Conservation (phyloP, 2,113 vertebrate genomes). For the Silurus meridionalis region DNA sequence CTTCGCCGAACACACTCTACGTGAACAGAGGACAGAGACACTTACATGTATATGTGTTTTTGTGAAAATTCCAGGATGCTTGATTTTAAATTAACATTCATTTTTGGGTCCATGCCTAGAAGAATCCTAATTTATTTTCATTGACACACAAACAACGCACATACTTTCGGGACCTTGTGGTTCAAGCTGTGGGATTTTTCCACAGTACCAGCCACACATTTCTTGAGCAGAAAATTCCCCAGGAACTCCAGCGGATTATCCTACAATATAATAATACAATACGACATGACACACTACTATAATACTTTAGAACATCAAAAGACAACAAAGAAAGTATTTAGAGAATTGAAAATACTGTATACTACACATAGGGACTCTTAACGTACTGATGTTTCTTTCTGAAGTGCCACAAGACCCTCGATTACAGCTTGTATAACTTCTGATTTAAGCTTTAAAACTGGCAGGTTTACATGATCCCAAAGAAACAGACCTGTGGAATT, state of each 20-base stretch:
- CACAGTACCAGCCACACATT: conserved; percentile 47
- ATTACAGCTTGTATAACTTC: conserved; percentile 62
- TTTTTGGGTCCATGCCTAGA: neutral
- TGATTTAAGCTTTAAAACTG: conserved; percentile 53
- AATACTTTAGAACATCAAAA: no score
- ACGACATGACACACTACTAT: no score
- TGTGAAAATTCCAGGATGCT: no score
- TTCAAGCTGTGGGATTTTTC: conserved; percentile 17
- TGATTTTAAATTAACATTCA: no score
- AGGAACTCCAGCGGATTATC: conserved; percentile 76
- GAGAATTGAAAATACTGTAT: neutral
- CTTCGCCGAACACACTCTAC: conserved; percentile 60
- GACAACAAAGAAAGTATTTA: neutral
- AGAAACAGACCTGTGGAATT: conserved; percentile 71
- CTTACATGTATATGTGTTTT: no score
- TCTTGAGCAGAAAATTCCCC: conserved; percentile 68
- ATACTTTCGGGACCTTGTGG: conserved; percentile 60
- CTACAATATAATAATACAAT: conserved; percentile 55
- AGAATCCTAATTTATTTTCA: neutral
- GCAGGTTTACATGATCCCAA: conserved; percentile 69
- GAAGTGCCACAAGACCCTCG: conserved; percentile 71
- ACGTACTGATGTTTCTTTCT: conserved; percentile 68
- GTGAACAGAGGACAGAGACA: neutral
- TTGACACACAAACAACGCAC: neutral
- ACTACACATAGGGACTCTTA: neutral